Evolutionary conservation across 2,113 vertebrate genomes (phyloP).

Genomic region (rat (Rattus norvegicus)): GRCr8 NC_086019.1:40218001-40218500

Average conservation of each 20-base stretch:
- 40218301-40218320: neutral
- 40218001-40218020: too few species aligned
- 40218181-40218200: neutral
- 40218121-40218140: neutral
- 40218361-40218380: slow-evolving; percentile 36
- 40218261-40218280: neutral
- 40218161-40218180: neutral
- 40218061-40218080: neutral
- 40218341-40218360: neutral
- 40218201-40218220: neutral
- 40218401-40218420: neutral
- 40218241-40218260: neutral
- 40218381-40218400: neutral
- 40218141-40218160: neutral
- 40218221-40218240: neutral
- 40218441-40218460: neutral
- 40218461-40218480: neutral
- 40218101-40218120: neutral
- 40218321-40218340: slow-evolving; percentile 44
- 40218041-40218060: neutral
- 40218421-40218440: neutral
- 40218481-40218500: neutral
- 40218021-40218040: neutral
- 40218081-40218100: neutral
- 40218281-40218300: slow-evolving; percentile 13